These are phyloP conservation scores for Manis pentadactyla DNA, from an alignment of 2,797 vertebrate genomes.

Conservation along the genomic window DNA sequence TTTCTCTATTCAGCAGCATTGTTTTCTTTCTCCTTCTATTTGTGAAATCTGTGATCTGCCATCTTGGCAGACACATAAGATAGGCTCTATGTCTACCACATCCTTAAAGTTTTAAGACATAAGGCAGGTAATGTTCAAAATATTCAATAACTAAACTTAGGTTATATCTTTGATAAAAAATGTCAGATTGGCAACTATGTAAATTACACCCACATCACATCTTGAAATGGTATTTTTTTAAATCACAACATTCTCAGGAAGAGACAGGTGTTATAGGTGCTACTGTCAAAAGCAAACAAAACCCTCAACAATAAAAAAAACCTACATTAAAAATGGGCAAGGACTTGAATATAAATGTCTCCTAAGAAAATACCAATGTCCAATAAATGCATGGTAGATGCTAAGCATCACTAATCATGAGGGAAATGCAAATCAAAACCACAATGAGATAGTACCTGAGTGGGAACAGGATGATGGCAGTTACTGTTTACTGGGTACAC, in stretches of 20 bases:
- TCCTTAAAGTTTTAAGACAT: not conserved
- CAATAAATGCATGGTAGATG: not conserved
- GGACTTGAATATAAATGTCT: not conserved
- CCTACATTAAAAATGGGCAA: not conserved
- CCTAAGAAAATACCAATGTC: not conserved
- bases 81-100: not conserved
- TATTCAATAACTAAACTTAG: not conserved
- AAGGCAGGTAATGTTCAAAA: not conserved
- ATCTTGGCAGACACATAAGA: not conserved
- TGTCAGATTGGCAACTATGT: not conserved
- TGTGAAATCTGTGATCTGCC: not conserved
- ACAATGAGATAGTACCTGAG: not conserved
- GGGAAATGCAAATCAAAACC: not conserved
- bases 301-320: not conserved
- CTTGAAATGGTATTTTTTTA: not conserved
- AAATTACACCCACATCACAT: not conserved
- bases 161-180: not conserved
- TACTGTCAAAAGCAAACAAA: not conserved
- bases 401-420: not conserved
- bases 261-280: not conserved
- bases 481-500: not conserved
- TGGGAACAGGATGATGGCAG: not conserved
- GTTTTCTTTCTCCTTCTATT: not conserved
- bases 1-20: not conserved
- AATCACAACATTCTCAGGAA: not conserved